Percentiles rank a stretch among this genome's conserved stretches.
Conservation (phyloP, 2,888 invertebrate species). For the Nasonia oneida region DNA sequence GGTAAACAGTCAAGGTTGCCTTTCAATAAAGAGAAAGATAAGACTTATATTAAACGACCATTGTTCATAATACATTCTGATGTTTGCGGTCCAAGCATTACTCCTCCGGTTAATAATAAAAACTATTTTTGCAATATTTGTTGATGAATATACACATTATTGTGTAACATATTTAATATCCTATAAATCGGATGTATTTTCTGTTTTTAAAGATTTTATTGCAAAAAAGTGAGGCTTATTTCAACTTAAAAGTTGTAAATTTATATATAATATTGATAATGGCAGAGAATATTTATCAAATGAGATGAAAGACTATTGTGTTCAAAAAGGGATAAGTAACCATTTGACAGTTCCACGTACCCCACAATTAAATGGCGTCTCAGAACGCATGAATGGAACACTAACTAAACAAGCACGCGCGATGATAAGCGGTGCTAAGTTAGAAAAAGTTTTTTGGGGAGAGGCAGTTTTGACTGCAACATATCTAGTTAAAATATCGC, state of each 20-base stretch:
- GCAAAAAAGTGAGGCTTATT: constrained; percentile 54
- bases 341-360: neutral
- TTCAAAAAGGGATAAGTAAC: constrained; percentile 70
- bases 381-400: neutral
- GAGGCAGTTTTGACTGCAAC: constrained; percentile 71
- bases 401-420: constrained; percentile 54
- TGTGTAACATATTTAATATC: constrained; percentile 49
- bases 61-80: constrained; percentile 60
- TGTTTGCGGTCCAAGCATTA: constrained; percentile 38
- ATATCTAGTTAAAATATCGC: constrained; percentile 72
- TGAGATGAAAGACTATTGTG: constrained; percentile 71
- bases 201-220: constrained; percentile 67
- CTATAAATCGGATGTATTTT: constrained; percentile 52
- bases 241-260: constrained; percentile 48
- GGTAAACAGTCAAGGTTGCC: constrained; percentile 41
- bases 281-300: constrained; percentile 71
- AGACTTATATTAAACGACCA: constrained; percentile 38
- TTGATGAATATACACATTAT: too few species aligned
- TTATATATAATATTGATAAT: constrained; percentile 60
- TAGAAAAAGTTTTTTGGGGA: constrained; percentile 48
- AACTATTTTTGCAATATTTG: too few species aligned
- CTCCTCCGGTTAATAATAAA: constrained; percentile 22
- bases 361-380: neutral
- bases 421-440: constrained; percentile 44
- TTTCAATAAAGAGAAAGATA: constrained; percentile 23